phyloP scores from a whole-genome alignment of 2,797 vertebrate species.

The Myotis findleyi region DNA sequence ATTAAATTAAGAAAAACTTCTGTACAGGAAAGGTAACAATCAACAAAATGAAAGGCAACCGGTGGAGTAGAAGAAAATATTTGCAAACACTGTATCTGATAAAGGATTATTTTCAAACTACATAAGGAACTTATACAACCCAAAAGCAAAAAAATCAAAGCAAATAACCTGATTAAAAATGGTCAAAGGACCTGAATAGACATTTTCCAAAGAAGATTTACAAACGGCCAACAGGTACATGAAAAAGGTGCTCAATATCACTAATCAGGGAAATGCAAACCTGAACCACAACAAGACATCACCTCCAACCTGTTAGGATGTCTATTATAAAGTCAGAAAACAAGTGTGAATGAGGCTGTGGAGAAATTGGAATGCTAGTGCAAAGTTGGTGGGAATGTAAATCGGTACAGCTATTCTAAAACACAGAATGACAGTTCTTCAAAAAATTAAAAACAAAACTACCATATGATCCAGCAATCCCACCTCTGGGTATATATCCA shows the following conservation, averaged over 20 bases:
- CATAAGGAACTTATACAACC: not conserved
- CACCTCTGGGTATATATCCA: not conserved
- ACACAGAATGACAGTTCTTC: not conserved
- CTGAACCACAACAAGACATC: not conserved
- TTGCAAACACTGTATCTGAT: not conserved
- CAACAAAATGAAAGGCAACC: not conserved
- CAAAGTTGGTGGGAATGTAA: not conserved
- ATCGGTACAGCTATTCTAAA: not conserved
- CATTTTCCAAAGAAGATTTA: not conserved
- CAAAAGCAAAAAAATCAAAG: not conserved
- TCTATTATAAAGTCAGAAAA: not conserved
- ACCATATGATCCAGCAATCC: not conserved
- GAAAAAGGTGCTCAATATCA: not conserved
- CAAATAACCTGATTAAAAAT: not conserved
- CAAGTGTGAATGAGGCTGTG: not conserved
- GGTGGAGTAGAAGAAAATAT: not conserved
- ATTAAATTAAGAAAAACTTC: not conserved
- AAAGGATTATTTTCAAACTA: conserved; percentile 1
- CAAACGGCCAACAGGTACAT: not conserved
- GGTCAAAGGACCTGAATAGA: not conserved
- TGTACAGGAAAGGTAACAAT: not conserved
- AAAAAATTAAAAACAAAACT: not conserved
- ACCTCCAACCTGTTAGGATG: not conserved
- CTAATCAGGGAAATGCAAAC: not conserved
- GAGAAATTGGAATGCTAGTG: not conserved